Conservation (phyloP, 2,113 vertebrate genomes). For the Ochotona princeps region DNA sequence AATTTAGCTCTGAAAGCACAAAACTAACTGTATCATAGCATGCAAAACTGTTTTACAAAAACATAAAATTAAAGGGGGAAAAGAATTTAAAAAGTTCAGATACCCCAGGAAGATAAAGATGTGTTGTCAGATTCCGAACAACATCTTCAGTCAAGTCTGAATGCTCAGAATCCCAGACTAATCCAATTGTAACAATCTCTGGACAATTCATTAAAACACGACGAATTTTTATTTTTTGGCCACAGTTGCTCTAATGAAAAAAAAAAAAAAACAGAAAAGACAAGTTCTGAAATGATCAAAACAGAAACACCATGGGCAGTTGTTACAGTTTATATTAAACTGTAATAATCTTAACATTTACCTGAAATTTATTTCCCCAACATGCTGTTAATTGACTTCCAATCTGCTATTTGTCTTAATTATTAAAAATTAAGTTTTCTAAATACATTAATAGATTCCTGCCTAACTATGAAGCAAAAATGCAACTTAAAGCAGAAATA, state of each 20-base stretch:
- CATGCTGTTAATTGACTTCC: slow-evolving; percentile 23
- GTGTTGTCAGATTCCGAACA: slow-evolving; percentile 91
- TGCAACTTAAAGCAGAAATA: background rate
- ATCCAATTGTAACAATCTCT: slow-evolving; percentile 96
- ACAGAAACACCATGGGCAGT: background rate
- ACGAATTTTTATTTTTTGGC: slow-evolving; percentile 96
- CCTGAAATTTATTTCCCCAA: background rate
- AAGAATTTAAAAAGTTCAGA: slow-evolving; percentile 43
- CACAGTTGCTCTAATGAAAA: slow-evolving; percentile 93
- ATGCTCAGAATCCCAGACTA: slow-evolving; percentile 98
- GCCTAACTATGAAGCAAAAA: slow-evolving; percentile 31
- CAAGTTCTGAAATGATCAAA: slow-evolving; percentile 18
- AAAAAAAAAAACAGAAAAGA: slow-evolving; percentile 54
- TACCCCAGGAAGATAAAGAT: slow-evolving; percentile 94
- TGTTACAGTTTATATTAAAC: background rate
- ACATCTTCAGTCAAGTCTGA: slow-evolving; percentile 96
- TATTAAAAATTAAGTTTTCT: slow-evolving; percentile 26
- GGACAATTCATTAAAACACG: slow-evolving; percentile 98
- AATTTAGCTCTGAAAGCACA: background rate
- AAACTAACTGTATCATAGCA: background rate
- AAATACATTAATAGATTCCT: background rate
- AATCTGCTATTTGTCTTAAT: slow-evolving; percentile 9
- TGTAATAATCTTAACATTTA: background rate
- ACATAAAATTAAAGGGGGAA: background rate
- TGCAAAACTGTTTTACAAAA: background rate